Conservation (phyloP, 2,113 vertebrate species). For the Tympanuchus pallidicinctus region DNA sequence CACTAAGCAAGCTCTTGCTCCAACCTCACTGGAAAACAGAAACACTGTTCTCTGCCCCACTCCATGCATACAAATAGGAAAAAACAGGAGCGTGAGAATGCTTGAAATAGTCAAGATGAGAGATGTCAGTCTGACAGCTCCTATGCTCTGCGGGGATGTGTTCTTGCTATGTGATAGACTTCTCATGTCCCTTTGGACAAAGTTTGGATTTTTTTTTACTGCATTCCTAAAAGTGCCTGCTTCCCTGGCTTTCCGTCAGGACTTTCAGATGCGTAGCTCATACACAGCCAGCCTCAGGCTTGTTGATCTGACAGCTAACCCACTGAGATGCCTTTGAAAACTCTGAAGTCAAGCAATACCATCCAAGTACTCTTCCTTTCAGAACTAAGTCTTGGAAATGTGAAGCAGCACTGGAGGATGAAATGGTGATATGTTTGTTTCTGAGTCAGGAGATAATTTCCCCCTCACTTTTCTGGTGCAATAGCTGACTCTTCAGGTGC, state of each 20-base stretch:
- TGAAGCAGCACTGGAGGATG: neutral
- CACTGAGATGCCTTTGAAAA: neutral
- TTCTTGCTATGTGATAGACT: neutral
- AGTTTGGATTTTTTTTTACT: neutral
- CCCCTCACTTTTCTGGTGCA: neutral
- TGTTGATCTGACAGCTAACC: neutral
- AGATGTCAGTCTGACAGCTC: conserved; percentile 32
- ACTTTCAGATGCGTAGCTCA: neutral
- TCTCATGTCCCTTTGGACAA: neutral
- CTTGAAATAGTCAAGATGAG: neutral
- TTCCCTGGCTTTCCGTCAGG: neutral
- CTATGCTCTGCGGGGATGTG: rapidly evolving
- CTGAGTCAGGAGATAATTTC: neutral
- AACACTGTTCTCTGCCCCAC: neutral
- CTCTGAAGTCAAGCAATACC: neutral
- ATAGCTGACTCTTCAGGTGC: neutral
- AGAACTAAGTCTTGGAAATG: neutral
- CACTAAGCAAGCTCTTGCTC: neutral
- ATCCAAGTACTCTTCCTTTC: neutral
- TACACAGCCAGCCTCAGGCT: neutral
- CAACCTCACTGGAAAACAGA: conserved; percentile 11
- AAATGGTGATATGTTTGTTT: neutral
- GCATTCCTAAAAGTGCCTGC: neutral
- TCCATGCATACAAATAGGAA: neutral
- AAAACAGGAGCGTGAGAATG: neutral